Evolutionary conservation across 1,140 invertebrate genomes (phyloP), one percentile per base, ranked within the genome.

Genomic region (Trypoxylus dichotomus): DNA sequence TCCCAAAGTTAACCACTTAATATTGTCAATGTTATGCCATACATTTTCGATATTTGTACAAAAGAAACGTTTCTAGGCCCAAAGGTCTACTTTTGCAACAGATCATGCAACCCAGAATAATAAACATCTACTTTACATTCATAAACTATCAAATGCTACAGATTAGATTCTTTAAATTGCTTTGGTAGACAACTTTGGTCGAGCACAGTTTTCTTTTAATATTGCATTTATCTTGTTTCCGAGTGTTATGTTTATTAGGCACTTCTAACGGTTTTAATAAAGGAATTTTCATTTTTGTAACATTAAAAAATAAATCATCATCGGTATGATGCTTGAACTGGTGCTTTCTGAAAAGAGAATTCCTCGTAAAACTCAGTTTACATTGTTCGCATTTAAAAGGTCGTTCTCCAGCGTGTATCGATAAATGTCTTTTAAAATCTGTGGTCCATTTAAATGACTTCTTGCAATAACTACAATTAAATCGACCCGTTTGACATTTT

Each of bases 311-410:
- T 3, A 77, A 19, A 41, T 76, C 37, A 24, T 25, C 15, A 11
- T 75, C 10, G 10, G 19, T 13, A 54, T 85, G 84, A 47, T 83
- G 47, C 81, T 85, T 85, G 3, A 76, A 54, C 58, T 82, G 71
- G 79, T 87, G 86, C 79, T 86, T 87, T 79, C 85, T 83, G 54
- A 87, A 78, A 19, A 87, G 79, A 78, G 86, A 86, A 73, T 86
- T 87, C 32, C 86, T 80, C 10, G 85, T 86, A 79, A 78, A 80
- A 32, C 19, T 76, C 11, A 54, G 76, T 63, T 76, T 42, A 77
- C 80, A 81, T 3, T 29, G 25, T n/a, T 68, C 32, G 60, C 80
- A 81, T 72, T 79, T 74, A 73, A 79, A 81, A 13, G 76, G 76
- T 27, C 77, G 24, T 58, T 80, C 78, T n/a, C 77, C 77, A 2